Base-by-base conservation (phyloP, 2,113 vertebrate species). In the Phoenicopterus ruber region DNA sequence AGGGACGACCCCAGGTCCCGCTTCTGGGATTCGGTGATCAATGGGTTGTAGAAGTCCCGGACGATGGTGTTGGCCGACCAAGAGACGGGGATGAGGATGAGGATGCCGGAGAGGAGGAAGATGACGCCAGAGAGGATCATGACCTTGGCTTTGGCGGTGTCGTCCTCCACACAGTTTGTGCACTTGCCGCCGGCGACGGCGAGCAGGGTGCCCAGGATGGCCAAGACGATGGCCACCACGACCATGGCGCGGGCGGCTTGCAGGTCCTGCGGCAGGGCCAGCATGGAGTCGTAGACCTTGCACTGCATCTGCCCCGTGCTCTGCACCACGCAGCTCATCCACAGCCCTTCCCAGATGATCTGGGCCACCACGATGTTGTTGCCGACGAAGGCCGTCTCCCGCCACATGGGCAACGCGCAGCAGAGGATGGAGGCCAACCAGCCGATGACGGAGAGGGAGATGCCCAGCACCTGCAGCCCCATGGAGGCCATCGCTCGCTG, bases 231-330 rank as follows among this genome's bases (percentile, higher is more conserved):
- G 67, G 98, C 95, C 52, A 99, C 88, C 44, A 99, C 97, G 6
- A 97, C 97, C 49, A 99, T 97, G 25, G 98, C 98, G 0, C 99
- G 98, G 76, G 99, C 99, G 0, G 99, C 99, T 97, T 99, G 99
- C 88, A 99, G 98, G 96, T 99, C 99, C 61, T 97, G 91, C 0
- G 98, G 95, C 76, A 99, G 97, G 1, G 98, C 98, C 76, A 99
- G 97, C 94, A 98, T 29, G 5, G 99, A 99, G 47, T 99, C 98
- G 29, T 99, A 99, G 18, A 99, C 96, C 94, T 98, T 99, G 96
- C 99, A 99, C 95, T 98, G 98, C 92, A 99, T 98, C 94, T 99
- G 98, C 16, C 99, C 99, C 0, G 99, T 99, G 98, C 99, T 99
- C 98, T 99, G 98, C 67, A 98, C 98, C 97, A 99, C 98, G 4